Evolutionary conservation across 2,113 vertebrate genomes (phyloP).

Genomic region (Monarcha castaneiventris): DNA sequence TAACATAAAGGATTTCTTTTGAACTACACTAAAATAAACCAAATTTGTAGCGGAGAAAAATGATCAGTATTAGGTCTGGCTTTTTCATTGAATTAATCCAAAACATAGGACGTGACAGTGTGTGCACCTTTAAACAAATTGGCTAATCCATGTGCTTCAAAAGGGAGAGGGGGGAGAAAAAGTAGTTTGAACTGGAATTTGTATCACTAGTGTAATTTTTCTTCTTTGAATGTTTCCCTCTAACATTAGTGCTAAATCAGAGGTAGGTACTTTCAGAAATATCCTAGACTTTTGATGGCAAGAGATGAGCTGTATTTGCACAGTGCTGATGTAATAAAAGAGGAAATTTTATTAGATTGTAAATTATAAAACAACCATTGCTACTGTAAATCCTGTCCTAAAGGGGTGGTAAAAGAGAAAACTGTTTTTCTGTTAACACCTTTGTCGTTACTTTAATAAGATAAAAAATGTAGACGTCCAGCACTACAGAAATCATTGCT

Average conservation of each 20-base stretch:
- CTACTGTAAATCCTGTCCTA: not conserved
- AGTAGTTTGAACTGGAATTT: not conserved
- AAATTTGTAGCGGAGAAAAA: not conserved
- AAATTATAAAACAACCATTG: not conserved
- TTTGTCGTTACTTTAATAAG: not conserved
- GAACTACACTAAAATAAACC: not conserved
- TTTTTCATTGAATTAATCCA: not conserved
- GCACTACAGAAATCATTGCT: not conserved
- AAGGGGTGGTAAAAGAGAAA: not conserved
- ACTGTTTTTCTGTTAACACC: not conserved
- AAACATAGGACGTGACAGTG: not conserved
- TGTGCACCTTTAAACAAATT: not conserved
- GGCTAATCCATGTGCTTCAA: not conserved
- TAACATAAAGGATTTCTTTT: not conserved
- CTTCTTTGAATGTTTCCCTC: not conserved
- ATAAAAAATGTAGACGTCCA: not conserved
- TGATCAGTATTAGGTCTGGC: not conserved
- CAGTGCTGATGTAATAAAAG: not conserved
- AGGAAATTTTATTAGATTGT: not conserved
- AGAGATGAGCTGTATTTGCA: not conserved
- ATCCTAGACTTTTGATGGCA: not conserved
- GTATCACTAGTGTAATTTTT: not conserved
- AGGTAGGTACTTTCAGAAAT: not conserved
- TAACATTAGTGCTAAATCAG: not conserved
- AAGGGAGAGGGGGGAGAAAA: not conserved